phyloP scores from a whole-genome alignment of 2,888 invertebrate genomes.

The Pachycephus smyrnensis region DNA sequence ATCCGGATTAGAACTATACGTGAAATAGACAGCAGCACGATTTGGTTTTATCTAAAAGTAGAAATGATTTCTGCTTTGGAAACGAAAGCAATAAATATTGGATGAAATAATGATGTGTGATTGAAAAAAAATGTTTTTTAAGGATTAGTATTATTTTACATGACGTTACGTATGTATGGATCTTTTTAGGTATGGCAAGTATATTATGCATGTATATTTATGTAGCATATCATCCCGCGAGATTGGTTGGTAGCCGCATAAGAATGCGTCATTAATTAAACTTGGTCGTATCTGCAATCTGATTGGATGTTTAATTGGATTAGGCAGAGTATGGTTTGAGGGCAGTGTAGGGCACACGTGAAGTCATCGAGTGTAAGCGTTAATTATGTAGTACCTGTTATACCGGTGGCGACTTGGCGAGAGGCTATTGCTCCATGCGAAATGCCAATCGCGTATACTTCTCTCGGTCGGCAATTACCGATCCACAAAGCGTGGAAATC shows the following conservation, averaged over 20 bases:
- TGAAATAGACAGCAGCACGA: background rate
- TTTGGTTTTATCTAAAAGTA: background rate
- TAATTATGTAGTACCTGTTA: constrained; percentile 39
- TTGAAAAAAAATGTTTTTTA: background rate
- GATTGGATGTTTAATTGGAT: constrained; percentile 59
- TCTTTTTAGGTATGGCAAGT: background rate
- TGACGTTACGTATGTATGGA: background rate
- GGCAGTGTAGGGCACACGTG: constrained; percentile 12
- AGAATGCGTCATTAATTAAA: constrained; percentile 60
- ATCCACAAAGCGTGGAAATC: constrained; percentile 11
- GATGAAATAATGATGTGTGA: background rate
- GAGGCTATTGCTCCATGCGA: constrained; percentile 28
- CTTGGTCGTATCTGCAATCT: constrained; percentile 50
- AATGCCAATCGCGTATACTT: constrained; percentile 44
- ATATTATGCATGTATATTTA: constrained; percentile 1
- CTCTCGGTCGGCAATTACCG: constrained; percentile 23
- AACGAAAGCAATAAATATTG: background rate
- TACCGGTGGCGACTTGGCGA: background rate
- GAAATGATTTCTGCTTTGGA: background rate
- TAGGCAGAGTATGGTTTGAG: constrained; percentile 45
- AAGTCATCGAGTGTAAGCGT: constrained; percentile 30
- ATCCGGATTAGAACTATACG: background rate
- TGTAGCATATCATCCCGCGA: constrained; percentile 36
- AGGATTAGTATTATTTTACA: background rate
- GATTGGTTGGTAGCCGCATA: constrained; percentile 50